phyloP scores from a whole-genome alignment of 2,797 vertebrate species.

The Sebastes steindachneri region DNA sequence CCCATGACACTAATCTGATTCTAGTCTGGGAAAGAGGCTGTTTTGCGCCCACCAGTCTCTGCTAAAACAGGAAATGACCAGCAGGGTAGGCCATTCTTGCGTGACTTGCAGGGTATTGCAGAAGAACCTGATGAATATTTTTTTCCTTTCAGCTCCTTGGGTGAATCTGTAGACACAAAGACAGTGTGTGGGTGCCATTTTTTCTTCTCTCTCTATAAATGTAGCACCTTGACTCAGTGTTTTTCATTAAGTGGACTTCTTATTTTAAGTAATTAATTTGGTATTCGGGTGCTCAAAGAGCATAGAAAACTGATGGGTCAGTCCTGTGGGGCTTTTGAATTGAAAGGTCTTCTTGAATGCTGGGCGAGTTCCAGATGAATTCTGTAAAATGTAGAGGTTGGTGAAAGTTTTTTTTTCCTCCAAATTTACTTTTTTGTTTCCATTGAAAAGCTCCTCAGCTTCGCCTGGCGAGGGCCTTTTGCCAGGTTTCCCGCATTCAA shows the following conservation, averaged over 20 bases:
- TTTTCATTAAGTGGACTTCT: conserved; percentile 10
- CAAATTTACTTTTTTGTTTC: not conserved
- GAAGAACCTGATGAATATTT: conserved; percentile 33
- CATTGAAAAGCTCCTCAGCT: not conserved
- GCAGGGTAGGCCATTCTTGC: conserved; percentile 29
- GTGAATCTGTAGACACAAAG: conserved; percentile 2
- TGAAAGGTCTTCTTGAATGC: not conserved
- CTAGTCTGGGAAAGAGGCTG: conserved; percentile 61
- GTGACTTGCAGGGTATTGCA: conserved; percentile 50
- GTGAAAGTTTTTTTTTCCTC: not conserved
- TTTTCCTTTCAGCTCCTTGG: conserved; percentile 4
- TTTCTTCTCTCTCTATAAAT: not conserved
- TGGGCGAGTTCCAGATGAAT: not conserved
- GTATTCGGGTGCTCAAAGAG: conserved; percentile 33
- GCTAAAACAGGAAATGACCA: conserved; percentile 64
- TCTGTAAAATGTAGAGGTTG: not conserved
- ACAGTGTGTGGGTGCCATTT: not conserved
- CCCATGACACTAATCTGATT: conserved; percentile 78
- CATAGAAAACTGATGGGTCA: conserved; percentile 18
- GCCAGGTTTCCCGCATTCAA: not conserved
- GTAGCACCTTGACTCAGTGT: conserved; percentile 19
- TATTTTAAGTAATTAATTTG: conserved; percentile 49
- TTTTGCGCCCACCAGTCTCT: conserved; percentile 38
- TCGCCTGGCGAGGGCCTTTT: not conserved
- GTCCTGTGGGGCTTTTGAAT: not conserved